Base-by-base conservation (phyloP, 2,888 invertebrate genomes). In the Netelia virgata region DNA sequence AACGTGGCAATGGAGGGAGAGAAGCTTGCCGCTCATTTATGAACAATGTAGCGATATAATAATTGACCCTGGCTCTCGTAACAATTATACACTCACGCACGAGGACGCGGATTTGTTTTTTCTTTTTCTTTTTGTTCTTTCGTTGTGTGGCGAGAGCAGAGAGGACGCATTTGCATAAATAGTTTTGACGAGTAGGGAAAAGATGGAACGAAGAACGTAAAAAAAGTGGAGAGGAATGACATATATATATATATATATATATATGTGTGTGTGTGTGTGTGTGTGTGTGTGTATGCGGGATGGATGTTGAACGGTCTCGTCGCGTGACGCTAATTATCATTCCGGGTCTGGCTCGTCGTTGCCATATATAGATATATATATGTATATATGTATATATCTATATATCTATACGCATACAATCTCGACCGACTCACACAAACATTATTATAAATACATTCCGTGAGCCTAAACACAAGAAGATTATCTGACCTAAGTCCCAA, bases 241-340 rank as follows among this genome's bases (percentile, higher is more conserved):
- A 73, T 69, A 43, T 64, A 20, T 53, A 53, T 36, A 20, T 57
- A 43, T 66, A 36, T 64, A 16, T 36, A 8, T 53, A n/a, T 57
- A n/a, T 1, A 55, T 16, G 63, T 64, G n/a, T n/a, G n/a, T n/a
- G n/a, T n/a, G n/a, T n/a, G n/a, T n/a, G n/a, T n/a, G n/a, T n/a
- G n/a, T n/a, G n/a, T n/a, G n/a, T n/a, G n/a, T n/a, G n/a, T n/a
- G 41, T 70, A 53, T 55, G 78, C 69, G 66, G 83, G 83, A 87
- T 86, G 79, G 81, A 84, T 77, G 84, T 76, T 76, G 74, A 72
- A 68, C 79, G 79, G 70, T 75, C 75, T 76, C 85, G 86, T 88
- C 84, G 88, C 88, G 88, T 88, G 89, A 87, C 87, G 87, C 81
- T 88, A 89, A 89, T 89, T 88, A 86, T 88, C 84, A 85, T 86